Conservation (phyloP, 2,888 invertebrate species). For the Eurytoma adleriae region DNA sequence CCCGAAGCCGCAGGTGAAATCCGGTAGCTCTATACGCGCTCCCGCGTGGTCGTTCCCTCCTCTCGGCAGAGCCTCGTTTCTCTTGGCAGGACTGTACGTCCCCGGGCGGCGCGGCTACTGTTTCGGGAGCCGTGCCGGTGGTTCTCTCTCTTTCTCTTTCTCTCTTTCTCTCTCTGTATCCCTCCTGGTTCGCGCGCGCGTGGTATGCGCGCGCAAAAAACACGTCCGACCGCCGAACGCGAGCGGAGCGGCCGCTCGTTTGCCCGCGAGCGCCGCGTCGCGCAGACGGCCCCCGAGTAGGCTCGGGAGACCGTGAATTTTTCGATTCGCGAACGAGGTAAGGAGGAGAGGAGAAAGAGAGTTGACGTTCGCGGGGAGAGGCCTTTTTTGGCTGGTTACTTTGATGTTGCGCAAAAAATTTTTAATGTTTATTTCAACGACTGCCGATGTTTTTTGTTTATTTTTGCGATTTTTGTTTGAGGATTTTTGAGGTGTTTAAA, state of each 20-base stretch:
- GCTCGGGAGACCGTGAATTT: conserved; percentile 53
- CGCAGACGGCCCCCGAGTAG: conserved; percentile 39
- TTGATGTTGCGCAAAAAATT: no score
- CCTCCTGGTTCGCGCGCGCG: conserved; percentile 55
- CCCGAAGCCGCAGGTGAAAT: background rate
- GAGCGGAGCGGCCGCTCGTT: conserved; percentile 57
- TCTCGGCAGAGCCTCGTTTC: conserved; percentile 14
- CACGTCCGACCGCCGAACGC: conserved; percentile 74
- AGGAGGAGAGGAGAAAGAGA: background rate
- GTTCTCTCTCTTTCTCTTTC: no score
- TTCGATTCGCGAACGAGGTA: conserved; percentile 15
- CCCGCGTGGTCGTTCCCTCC: background rate
- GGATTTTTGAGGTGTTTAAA: background rate
- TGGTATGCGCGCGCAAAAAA: conserved; percentile 76
- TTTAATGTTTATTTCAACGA: background rate
- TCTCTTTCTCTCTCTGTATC: conserved; percentile 30
- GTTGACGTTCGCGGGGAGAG: background rate
- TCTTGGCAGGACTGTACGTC: conserved; percentile 73
- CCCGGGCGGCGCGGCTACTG: conserved; percentile 70
- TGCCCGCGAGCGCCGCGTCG: conserved; percentile 46
- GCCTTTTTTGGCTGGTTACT: no score
- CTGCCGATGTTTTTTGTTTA: background rate
- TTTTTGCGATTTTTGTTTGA: background rate
- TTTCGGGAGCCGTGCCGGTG: conserved; percentile 73
- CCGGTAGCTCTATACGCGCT: no score